Base-by-base conservation (phyloP, 2,888 invertebrate genomes). In the Ctena decussata region DNA sequence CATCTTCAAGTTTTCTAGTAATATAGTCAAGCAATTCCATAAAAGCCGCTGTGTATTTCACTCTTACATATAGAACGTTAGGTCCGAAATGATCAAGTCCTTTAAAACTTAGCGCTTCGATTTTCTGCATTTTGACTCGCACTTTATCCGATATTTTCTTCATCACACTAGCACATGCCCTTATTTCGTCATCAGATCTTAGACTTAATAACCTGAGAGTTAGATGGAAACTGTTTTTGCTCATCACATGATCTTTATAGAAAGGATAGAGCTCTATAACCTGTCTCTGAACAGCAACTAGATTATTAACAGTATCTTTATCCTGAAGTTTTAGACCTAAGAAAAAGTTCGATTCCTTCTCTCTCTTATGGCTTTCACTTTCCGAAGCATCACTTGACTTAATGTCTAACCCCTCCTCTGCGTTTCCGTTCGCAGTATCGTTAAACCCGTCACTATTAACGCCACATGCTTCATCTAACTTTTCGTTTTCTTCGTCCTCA, bases 151-250 rank as follows among this genome's bases (percentile, higher is more conserved):
- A 85, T 27, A 85, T 82, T 32, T 86, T 85, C 24, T 92, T 80
- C 30, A 94, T 81, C 11, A 90, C 92, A 30, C 92, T 82, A 6
- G 84, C 85, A 39, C 93, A 93, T 53, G 89, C 81, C 6, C 81
- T 78, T 0, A 94, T 70, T 65, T 94, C 91, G 57, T 94, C 91
- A 0, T 89, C 84, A 5, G 91, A 90, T 80, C 95, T 93, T 1
- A 96, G 90, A 27, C 95, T 92, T 0, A 96, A 85, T 69, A 94
- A 94, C 74, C 94, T 93, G 1, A 96, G 90, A 0, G 96, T 96
- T 71, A 96, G 81, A 89, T 96, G 96, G 8, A 96, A 91, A 24
- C 94, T 84, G n/a, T 90, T 88, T 0, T 90, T 86, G 12, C 93
- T 93, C 53, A 96, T 94, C 69, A 92, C 91, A 84, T 95, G 95